These are phyloP conservation scores for Smutsia gigantea DNA, from an alignment of 2,797 vertebrate species.

Conservation along the genomic window DNA sequence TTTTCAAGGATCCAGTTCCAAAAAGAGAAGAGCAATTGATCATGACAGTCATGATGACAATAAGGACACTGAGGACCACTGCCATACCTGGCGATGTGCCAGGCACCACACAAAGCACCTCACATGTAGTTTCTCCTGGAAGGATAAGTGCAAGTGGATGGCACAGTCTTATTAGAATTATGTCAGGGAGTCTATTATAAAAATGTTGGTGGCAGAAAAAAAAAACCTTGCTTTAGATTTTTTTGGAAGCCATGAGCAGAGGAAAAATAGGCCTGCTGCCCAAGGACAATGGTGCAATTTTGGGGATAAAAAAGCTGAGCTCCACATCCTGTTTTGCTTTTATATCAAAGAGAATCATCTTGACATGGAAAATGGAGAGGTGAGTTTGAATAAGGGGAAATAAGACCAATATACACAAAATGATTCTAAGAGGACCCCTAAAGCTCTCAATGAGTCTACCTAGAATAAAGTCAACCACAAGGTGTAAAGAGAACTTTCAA, in stretches of 20 bases:
- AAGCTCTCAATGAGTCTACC: background rate
- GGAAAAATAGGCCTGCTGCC: background rate
- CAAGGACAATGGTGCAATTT: conserved; percentile 2
- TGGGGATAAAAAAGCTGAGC: background rate
- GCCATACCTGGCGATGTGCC: background rate
- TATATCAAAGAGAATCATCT: background rate
- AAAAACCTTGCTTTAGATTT: background rate
- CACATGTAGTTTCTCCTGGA: background rate
- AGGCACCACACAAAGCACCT: background rate
- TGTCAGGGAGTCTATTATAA: conserved; percentile 30
- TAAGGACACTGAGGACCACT: background rate
- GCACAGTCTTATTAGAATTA: background rate
- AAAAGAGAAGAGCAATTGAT: background rate
- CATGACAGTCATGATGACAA: background rate
- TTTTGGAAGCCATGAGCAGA: conserved; percentile 48
- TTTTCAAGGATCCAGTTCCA: conserved; percentile 55
- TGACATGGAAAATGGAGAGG: background rate
- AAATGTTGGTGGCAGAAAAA: background rate
- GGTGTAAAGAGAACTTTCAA: background rate
- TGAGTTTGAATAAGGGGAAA: background rate
- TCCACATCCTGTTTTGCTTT: background rate
- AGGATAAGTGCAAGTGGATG: background rate
- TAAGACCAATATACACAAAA: background rate
- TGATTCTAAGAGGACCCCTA: background rate
- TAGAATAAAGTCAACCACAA: background rate